Evolutionary conservation across 2,797 vertebrate genomes (phyloP), one percentile per base, ranked within the genome.

Genomic region (Sebastes cheni): DNA sequence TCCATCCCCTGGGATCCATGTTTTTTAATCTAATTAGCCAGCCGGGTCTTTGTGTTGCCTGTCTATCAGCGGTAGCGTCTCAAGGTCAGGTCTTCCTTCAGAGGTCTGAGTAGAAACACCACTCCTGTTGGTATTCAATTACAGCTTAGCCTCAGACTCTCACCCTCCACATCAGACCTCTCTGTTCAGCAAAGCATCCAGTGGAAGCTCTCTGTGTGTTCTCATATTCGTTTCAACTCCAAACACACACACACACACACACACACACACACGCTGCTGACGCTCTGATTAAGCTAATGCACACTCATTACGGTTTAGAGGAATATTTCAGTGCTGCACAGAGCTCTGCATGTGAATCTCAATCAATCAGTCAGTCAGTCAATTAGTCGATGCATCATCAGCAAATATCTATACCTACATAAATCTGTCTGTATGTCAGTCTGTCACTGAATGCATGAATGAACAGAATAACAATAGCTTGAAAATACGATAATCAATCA

Each of bases 21-120:
- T 94, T 95, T 95, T 94, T 95, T 95, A 94, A 95, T 95, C 93
- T 93, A 95, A 96, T 96, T 96, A 95, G 92, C 87, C 75, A 82
- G 91, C 77, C 78, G 61, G 85, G 82, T 91, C 94, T 95, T 94
- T 94, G 92, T 94, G 92, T 93, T 91, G 93, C 91, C 93, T 93
- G 94, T 94, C 94, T 94, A 91, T 95, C 93, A 92, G 88, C 64
- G 13, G 83, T 50, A 70, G 78, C 65, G 56, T 89, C 90, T 93
- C 94, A 95, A 95, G 95, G 95, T 95, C 94, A 93, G 81, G 90
- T 82, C 87, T 89, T 95, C 88, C 89, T 93, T 92, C 88, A 91
- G 91, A 95, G 91, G 89, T 92, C 91, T 89, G 85, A 86, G 88
- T 79, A 75, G 88, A 85, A 91, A 88, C 90, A 87, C 61, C 82